Base-by-base conservation (phyloP, 2,888 invertebrate species). In the Napeogenes inachia region DNA sequence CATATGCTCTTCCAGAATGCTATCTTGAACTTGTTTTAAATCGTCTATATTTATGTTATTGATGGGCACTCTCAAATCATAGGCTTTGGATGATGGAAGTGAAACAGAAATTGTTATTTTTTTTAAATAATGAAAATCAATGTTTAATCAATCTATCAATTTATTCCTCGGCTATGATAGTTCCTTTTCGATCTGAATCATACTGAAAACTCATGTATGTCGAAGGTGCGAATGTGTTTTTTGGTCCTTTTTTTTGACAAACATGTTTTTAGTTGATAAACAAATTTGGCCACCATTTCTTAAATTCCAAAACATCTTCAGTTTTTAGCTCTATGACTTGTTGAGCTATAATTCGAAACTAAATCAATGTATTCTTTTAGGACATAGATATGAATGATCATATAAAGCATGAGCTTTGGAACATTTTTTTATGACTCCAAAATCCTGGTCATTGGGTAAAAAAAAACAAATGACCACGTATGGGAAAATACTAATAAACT, bases 281-380 rank as follows among this genome's bases (percentile, higher is more conserved):
- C 53, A 60, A 65, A 65, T 65, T 65, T 62, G 60, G 62, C 57
- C 62, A 66, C 64, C 61, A 64, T 64, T 66, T 64, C 62, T 68
- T 68, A 64, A 64, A 67, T 67, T 65, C 62, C 45, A 64, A 62
- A 65, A 64, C 59, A 66, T 65, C 60, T 65, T 65, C 65, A 63
- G 63, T 67, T 67, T 68, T 66, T 62, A 64, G 61, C 38, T 66
- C 62, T 67, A 64, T 59, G 62, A 65, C 68, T 66, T 63, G 66
- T 69, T 68, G 66, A 66, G 66, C 68, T 69, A 66, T 68, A 66
- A 63, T 68, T 68, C 65, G 68, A 69, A 69, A 69, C 63, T 62
- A 67, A 66, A 67, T 67, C 64, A 69, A 64, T 65, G 65, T 65
- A 65, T 65, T 62, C 65, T 60, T 54, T 57, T 63, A 56, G 59